Evolutionary conservation across 64 coral and sea anemone genomes (phyloP).

Genomic region (Trachythela sp.): DNA sequence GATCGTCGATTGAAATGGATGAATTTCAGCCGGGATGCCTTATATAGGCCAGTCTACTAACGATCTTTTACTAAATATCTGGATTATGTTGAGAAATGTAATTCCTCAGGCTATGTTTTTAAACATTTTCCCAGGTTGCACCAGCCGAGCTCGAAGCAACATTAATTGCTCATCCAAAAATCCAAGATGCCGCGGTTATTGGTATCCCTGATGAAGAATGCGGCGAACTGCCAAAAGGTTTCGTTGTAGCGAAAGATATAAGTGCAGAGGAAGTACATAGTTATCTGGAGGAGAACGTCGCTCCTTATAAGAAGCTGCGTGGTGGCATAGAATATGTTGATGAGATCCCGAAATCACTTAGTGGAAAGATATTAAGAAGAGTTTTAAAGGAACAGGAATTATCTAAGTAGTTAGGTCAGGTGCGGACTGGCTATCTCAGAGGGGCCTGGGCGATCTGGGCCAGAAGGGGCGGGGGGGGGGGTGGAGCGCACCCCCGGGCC

Average conservation of each 20-base stretch:
- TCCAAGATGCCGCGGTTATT: slow-evolving; percentile 74
- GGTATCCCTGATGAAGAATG: slow-evolving; percentile 63
- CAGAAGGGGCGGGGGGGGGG: too few species aligned
- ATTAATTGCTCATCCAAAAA: slow-evolving; percentile 67
- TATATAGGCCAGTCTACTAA: too few species aligned
- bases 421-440: too few species aligned
- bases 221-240: slow-evolving; percentile 72
- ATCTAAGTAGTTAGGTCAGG: background rate
- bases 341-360: slow-evolving; percentile 57
- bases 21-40: too few species aligned
- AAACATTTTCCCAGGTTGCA: slow-evolving; percentile 46
- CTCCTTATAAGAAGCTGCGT: slow-evolving; percentile 65
- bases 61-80: too few species aligned
- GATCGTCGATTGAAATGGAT: too few species aligned
- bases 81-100: too few species aligned
- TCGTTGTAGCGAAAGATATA: slow-evolving; percentile 57
- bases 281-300: slow-evolving; percentile 56
- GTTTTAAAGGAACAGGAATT: background rate
- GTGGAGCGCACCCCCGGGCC: too few species aligned
- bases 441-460: too few species aligned
- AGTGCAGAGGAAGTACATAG: slow-evolving; percentile 44
- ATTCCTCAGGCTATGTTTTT: too few species aligned
- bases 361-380: slow-evolving; percentile 68
- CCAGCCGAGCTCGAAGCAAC: slow-evolving; percentile 71
- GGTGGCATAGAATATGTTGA: slow-evolving; percentile 68